Base-by-base conservation (phyloP, 2,888 invertebrate species). In the Urechis unicinctus region DNA sequence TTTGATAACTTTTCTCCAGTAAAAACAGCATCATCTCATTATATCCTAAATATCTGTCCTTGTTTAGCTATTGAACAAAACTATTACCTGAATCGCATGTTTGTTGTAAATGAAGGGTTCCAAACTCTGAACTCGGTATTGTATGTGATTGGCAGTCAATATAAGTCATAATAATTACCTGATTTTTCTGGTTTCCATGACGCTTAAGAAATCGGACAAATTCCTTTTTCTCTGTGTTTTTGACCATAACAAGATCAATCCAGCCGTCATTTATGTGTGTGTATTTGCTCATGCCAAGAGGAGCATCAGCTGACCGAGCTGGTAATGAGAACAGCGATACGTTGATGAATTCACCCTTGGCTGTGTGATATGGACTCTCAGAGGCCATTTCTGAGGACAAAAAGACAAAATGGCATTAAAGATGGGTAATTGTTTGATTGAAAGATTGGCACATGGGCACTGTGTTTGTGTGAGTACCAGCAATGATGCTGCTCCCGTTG, bases 251-350 rank as follows among this genome's bases (percentile, higher is more conserved):
- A 4, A 77, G 57, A 47, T 75, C 73, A 48, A 74, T 62, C 44
- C 60, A 63, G 6, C 75, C 75, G 55, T 76, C 74, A 47, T 66
- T 64, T 9, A 74, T 62, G 57, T 77, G 77, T 0, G 70, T 66
- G 57, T 61, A 72, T 55, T 71, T 73, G 57, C 71, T 69, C 28
- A 72, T 58, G 13, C 76, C 76, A 25, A 66, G 62, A 0, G 77
- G 73, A 2, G 73, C 71, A 26, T 72, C 9, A 17, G 9, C 36
- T 36, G 9, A 17, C 9, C 17, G 9, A 17, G 9, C 36, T 13
- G 36, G 9, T 13, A 13, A 13, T 36, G 36, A 36, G 17, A 36
- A 17, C 9, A 36, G 9, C 9, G 36, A 36, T 13, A 36, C 17
- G 36, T 17, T 36, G 36, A 13, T 9, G 17, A 36, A 36, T 9